These are phyloP conservation scores for Ciconia nigra DNA, from an alignment of 2,797 vertebrate genomes.

Conservation along the genomic window DNA sequence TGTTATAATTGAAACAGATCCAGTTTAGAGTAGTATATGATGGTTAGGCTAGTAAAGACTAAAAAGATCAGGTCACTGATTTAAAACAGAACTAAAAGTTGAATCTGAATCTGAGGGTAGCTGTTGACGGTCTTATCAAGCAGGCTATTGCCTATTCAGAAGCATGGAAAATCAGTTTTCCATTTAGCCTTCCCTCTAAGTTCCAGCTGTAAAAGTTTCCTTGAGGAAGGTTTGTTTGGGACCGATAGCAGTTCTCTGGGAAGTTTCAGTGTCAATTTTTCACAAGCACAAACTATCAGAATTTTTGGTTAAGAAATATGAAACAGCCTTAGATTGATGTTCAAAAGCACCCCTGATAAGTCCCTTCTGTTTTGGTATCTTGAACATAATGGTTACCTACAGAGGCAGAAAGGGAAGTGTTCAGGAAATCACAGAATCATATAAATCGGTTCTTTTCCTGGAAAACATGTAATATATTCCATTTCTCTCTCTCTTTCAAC, in stretches of 20 bases:
- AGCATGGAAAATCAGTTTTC: neutral
- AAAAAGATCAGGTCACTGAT: neutral
- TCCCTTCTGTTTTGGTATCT: neutral
- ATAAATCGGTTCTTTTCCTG: neutral
- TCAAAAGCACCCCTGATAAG: neutral
- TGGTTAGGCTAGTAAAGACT: neutral
- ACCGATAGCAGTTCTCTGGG: neutral
- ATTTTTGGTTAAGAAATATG: neutral
- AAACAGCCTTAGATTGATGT: neutral
- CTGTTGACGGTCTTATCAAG: neutral
- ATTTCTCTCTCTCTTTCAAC: neutral
- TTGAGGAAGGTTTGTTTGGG: neutral
- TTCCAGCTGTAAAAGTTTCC: neutral
- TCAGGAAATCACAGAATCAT: neutral
- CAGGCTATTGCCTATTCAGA: neutral
- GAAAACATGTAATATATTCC: neutral
- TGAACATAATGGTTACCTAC: neutral
- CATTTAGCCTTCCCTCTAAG: neutral
- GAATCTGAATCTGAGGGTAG: neutral
- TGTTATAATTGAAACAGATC: neutral
- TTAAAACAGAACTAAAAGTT: slow-evolving; percentile 16
- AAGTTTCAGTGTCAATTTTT: neutral
- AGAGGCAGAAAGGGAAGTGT: neutral
- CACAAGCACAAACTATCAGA: neutral
- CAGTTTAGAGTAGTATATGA: neutral